Evolutionary conservation across 2,888 invertebrate species (phyloP), one percentile per base, ranked within the genome.

Genomic region (Erebia epiphron): DNA sequence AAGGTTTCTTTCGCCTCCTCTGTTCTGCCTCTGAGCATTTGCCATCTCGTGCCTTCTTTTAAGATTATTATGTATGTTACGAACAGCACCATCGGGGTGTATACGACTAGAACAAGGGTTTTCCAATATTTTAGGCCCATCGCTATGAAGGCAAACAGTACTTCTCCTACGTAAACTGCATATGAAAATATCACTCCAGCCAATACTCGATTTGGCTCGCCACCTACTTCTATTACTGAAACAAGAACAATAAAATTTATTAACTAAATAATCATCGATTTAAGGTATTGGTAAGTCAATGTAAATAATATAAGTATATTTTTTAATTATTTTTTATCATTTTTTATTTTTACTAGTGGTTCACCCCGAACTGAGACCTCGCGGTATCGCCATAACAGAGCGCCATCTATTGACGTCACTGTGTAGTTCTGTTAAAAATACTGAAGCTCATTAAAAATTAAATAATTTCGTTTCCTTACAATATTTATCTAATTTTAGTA

Each of bases 191-290:
- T 80, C 0, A 90, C 84, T 26, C 90, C 89, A 1, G 89, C 82
- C 49, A 84, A 68, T 0, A 90, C 88, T 77, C 90, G 80, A 76
- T 88, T 89, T n/a, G 83, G 82, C 74, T 86, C 85, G 2, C 91
- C 89, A 7, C 89, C 89, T 9, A 89, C 82, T 85, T 91, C 91
- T 18, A 91, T 86, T 75, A 91, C 91, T 91, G 79, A 72, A 87
- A 90, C 57, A 68, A 49, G 46, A 3, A 46, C 75, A 77, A 65
- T 16, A 56, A 64, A 65, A 18, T 41, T 21, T 41, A 46, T 43
- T 1, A 10, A 43, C 1, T 46, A 46, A 10, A 46, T 3, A 26
- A n/a, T n/a, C n/a, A n/a, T n/a, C n/a, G n/a, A n/a, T n/a, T n/a
- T n/a, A n/a, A n/a, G n/a, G n/a, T n/a, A n/a, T n/a, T n/a, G n/a